Evolutionary conservation across 2,113 vertebrate genomes (phyloP), one percentile per base, ranked within the genome.

Genomic region (Stictonetta naevosa): DNA sequence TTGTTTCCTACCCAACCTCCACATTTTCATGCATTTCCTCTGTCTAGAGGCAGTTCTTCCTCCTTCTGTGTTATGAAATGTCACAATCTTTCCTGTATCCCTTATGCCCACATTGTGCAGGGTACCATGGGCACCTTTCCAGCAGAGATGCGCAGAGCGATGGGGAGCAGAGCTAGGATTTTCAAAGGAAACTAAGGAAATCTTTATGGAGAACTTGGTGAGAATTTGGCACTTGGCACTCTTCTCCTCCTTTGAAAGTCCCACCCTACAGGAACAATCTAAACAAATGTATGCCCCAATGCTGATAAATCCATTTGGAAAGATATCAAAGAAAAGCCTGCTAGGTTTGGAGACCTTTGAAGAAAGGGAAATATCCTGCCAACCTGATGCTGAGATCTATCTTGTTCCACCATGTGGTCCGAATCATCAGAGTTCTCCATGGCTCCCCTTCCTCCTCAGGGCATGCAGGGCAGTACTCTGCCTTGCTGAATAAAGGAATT

Each of bases 331-430:
- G 81, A 53, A 89, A 93, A 93, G 29, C 59, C 87, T 80, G 18
- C 69, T 69, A 86, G 53, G 48, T 86, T 94, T 92, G 66, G 90
- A 96, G 92, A 94, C 86, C 86, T 97, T 94, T 96, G 95, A 96
- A 96, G 95, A 96, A 92, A 91, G 77, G 83, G 88, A 94, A 96
- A 87, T 93, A 92, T 91, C 89, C 89, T 96, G 93, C 91, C 91
- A 95, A 91, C 89, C 84, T 96, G 94, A 85, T 0, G 16, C 74
- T 63, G 74, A 82, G 88, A 89, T 96, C 89, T 93, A 59, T 91
- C 86, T 96, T 72, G 25, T 91, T 96, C 83, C 58, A 82, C 93
- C 89, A 94, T 79, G 92, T 86, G 88, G 88, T 83, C 74, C 22
- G 1, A 93, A 93, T 92, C 88, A 90, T 40, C 38, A 62, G 94